These are phyloP conservation scores for Andrena bicolor DNA, from an alignment of 2,888 invertebrate species.

Conservation along the genomic window DNA sequence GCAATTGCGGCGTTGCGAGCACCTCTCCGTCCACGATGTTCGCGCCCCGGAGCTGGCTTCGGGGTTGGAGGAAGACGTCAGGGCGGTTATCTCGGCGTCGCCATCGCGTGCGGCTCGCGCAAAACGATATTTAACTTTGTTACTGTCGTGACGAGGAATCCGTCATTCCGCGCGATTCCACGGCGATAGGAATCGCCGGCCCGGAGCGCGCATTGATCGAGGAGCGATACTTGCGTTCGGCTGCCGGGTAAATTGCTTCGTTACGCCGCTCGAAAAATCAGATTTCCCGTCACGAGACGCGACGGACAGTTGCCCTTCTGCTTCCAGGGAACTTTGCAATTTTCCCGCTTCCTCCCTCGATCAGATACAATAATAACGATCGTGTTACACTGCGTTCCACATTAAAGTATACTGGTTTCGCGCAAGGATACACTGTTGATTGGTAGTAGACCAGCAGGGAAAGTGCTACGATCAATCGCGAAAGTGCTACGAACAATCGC, in stretches of 20 bases:
- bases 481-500: no score
- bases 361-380: slow-evolving; percentile 23
- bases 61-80: slow-evolving; percentile 25
- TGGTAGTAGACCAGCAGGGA: no score
- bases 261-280: slow-evolving; percentile 37
- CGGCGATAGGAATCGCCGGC: slow-evolving; percentile 53
- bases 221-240: slow-evolving; percentile 29
- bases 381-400: background rate
- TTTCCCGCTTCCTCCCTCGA: slow-evolving; percentile 2
- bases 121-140: slow-evolving; percentile 8
- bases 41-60: background rate
- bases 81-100: slow-evolving; percentile 1
- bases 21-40: background rate
- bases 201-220: slow-evolving; percentile 26
- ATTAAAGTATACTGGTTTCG: no score
- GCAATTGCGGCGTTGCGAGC: background rate
- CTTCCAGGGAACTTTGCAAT: slow-evolving; percentile 3
- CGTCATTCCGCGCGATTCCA: slow-evolving; percentile 53
- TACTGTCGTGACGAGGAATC: slow-evolving; percentile 45
- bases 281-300: slow-evolving; percentile 60
- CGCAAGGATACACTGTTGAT: no score
- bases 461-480: no score
- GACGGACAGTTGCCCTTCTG: slow-evolving; percentile 19
- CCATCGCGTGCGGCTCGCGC: slow-evolving; percentile 22
- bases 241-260: slow-evolving; percentile 45